Percentiles rank a stretch among this genome's conserved stretches.
Evolutionary conservation across 2,888 invertebrate species (phyloP).

Genomic region (Andrena minutula): DNA sequence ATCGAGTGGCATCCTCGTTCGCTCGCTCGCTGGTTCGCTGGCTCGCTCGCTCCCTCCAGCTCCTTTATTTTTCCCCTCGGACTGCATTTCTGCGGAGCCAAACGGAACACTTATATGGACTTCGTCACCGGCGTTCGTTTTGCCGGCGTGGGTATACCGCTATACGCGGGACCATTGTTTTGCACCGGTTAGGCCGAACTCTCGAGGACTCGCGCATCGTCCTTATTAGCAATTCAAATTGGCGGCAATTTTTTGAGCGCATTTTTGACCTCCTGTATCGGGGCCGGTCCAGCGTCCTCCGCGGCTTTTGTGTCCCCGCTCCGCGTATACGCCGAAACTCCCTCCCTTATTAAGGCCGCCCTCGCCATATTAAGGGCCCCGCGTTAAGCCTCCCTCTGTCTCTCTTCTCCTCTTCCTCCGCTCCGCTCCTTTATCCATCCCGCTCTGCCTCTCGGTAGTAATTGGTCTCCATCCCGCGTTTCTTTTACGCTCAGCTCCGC

Average conservation of each 20-base stretch:
- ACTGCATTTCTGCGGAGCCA: slow-evolving; percentile 83
- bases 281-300: slow-evolving; percentile 74
- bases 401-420: not conserved
- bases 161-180: slow-evolving; percentile 82
- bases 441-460: slow-evolving; percentile 7
- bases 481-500: not conserved
- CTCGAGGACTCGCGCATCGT: slow-evolving; percentile 75
- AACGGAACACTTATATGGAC: slow-evolving; percentile 84
- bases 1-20: slow-evolving; percentile 56
- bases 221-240: slow-evolving; percentile 85
- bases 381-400: slow-evolving; percentile 46
- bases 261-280: slow-evolving; percentile 85
- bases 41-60: slow-evolving; percentile 62
- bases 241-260: slow-evolving; percentile 85
- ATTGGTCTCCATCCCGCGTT: slow-evolving; percentile 28
- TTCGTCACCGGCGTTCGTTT: slow-evolving; percentile 83
- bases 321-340: slow-evolving; percentile 79
- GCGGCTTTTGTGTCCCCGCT: slow-evolving; percentile 68
- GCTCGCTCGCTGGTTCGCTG: slow-evolving; percentile 52
- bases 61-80: slow-evolving; percentile 81
- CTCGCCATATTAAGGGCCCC: slow-evolving; percentile 83
- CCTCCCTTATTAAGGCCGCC: slow-evolving; percentile 84
- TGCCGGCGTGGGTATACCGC: slow-evolving; percentile 81
- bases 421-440: not conserved
- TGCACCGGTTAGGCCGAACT: slow-evolving; percentile 80